These are phyloP conservation scores for Rousettus madagascariensis DNA, from an alignment of 2,797 vertebrate species.

Conservation along the genomic window DNA sequence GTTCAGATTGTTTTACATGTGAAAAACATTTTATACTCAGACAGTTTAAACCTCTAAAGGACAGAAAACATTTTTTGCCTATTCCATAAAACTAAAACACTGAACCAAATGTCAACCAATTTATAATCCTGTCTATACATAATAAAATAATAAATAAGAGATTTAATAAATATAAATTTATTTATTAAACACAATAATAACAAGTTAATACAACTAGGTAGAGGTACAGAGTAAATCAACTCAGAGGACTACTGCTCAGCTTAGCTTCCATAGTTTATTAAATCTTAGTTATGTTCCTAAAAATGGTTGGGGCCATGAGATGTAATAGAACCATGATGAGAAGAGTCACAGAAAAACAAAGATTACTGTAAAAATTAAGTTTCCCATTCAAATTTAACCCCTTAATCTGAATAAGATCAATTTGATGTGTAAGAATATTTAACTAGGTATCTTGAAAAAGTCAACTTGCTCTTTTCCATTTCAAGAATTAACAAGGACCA, in stretches of 20 bases:
- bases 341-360: background rate
- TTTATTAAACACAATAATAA: background rate
- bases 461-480: constrained; percentile 73
- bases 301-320: background rate
- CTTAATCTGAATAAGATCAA: constrained; percentile 77
- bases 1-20: background rate
- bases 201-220: background rate
- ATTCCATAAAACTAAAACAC: background rate
- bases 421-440: constrained; percentile 74
- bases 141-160: background rate
- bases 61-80: background rate
- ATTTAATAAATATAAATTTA: background rate
- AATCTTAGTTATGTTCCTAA: background rate
- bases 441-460: constrained; percentile 78
- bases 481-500: constrained; percentile 77
- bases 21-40: background rate
- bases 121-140: background rate
- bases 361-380: constrained; percentile 53
- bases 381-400: constrained; percentile 77
- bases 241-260: background rate
- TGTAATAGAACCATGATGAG: background rate
- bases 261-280: background rate
- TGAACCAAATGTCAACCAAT: background rate
- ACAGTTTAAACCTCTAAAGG: background rate
- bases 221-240: background rate